Conservation (phyloP, 2,113 vertebrate genomes). For the Alligator sinensis region DNA sequence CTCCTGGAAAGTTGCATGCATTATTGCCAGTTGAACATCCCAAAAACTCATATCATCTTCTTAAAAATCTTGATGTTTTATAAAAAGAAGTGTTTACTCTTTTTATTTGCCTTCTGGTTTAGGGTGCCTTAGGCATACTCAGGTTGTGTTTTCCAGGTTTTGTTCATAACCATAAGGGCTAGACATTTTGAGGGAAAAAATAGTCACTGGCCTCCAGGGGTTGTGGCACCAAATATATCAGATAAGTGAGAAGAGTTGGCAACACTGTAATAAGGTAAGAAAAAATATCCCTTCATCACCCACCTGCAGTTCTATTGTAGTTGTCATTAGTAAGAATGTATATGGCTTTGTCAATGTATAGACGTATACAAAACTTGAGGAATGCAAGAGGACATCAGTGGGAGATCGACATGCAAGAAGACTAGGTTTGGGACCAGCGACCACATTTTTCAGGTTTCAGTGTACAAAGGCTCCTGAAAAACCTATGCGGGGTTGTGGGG, state of each 20-base stretch:
- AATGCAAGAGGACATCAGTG: not conserved
- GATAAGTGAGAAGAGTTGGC: not conserved
- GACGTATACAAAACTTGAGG: conserved; percentile 14
- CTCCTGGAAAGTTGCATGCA: not conserved
- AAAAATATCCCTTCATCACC: not conserved
- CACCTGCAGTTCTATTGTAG: not conserved
- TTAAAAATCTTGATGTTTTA: not conserved
- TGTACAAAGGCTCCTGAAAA: not conserved
- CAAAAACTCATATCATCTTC: conserved; percentile 23
- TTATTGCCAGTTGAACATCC: conserved; percentile 9
- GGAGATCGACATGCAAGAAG: not conserved
- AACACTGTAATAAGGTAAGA: not conserved
- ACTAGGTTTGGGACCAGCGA: not conserved
- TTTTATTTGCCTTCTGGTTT: conserved; percentile 7
- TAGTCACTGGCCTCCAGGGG: not conserved
- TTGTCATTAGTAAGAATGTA: not conserved
- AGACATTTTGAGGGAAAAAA: conserved; percentile 23
- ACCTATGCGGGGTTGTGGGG: not conserved
- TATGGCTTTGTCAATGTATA: not conserved
- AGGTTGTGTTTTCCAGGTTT: not conserved
- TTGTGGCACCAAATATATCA: not conserved
- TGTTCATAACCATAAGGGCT: not conserved
- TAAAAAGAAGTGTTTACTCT: not conserved
- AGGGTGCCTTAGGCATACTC: conserved; percentile 10
- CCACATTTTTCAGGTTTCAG: not conserved